Conservation (phyloP, 1,140 invertebrate species). For the Calliopsis andreniformis region DNA sequence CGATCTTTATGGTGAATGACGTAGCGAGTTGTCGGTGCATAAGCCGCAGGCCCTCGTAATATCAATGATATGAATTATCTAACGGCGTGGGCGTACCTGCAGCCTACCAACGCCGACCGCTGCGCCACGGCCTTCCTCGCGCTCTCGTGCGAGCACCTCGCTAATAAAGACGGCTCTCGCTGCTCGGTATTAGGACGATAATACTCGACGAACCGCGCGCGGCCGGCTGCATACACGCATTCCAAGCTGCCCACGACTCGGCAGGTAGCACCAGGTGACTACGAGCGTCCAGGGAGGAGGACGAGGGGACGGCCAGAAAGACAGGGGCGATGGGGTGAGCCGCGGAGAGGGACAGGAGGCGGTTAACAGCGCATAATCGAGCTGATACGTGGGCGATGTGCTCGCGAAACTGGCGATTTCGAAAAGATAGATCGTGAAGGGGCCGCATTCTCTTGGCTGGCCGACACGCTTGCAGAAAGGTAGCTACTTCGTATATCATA, state of each 20-base stretch:
- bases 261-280: conserved; percentile 66
- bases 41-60: conserved; percentile 52
- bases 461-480: conserved; percentile 9
- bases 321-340: background rate
- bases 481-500: conserved; percentile 34
- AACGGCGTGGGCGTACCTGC: conserved; percentile 64
- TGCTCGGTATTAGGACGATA: conserved; percentile 67
- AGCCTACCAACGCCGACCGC: conserved; percentile 27
- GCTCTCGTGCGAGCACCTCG: conserved; percentile 1
- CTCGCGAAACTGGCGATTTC: conserved; percentile 45
- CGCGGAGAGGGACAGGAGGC: background rate
- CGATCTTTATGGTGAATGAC: conserved; percentile 53
- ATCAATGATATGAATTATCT: conserved; percentile 69
- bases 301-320: conserved; percentile 21
- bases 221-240: conserved; percentile 48
- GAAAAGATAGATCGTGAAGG: conserved; percentile 22
- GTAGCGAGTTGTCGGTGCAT: conserved; percentile 49
- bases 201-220: conserved; percentile 19
- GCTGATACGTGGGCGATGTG: conserved; percentile 40
- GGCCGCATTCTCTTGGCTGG: conserved; percentile 34
- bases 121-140: background rate
- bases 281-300: conserved; percentile 3
- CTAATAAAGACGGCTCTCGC: conserved; percentile 56
- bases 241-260: conserved; percentile 69
- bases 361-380: conserved; percentile 51